Base-by-base conservation (phyloP, 2,888 invertebrate genomes). In the Xestoiulus laeticollis region DNA sequence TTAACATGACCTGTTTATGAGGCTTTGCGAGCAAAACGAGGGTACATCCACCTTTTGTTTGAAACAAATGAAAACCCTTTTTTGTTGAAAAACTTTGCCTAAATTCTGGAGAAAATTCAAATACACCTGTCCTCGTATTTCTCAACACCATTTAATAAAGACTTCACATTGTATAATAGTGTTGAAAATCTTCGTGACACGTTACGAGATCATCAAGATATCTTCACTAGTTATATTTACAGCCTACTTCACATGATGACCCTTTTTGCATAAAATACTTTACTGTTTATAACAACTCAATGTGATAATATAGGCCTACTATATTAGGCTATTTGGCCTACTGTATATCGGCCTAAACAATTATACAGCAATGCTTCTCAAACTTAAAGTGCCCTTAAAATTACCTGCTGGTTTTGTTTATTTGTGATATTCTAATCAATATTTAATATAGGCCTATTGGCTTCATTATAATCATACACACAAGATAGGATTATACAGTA, bases 1-100 rank as follows among this genome's bases (percentile, higher is more conserved):
- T 68, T 68, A 68, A 68, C 68, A 68, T 68, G 68, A 68, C 68
- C 68, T 68, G 68, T 68, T 68, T 68, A 68, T 68, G 68, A 68
- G 68, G 12, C 10, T 68, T 68, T 68, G 68, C 68, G 10, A 68
- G 26, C 68, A 68, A 68, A 68, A 68, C 12, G 68, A 68, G 68
- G 68, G 68, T 68, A 26, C 68, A 68, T 68, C 68, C 26, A 68
- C 68, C 68, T 59, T 59, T 68, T 68, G 68, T 68, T 68, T 68
- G 68, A 68, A 68, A 68, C 68, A 68, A 68, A 68, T 68, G 68
- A 68, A 68, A 68, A 68, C 14, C 26, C 68, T 26, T 26, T 68
- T 68, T 68, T 26, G n/a, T n/a, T n/a, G n/a, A 26, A 68, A 68
- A 48, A n/a, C 26, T 26, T 2, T 26, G 12, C 68, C 26, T 68